phyloP scores from a whole-genome alignment of 2,113 vertebrate genomes.

The Craseonycteris thonglongyai region DNA sequence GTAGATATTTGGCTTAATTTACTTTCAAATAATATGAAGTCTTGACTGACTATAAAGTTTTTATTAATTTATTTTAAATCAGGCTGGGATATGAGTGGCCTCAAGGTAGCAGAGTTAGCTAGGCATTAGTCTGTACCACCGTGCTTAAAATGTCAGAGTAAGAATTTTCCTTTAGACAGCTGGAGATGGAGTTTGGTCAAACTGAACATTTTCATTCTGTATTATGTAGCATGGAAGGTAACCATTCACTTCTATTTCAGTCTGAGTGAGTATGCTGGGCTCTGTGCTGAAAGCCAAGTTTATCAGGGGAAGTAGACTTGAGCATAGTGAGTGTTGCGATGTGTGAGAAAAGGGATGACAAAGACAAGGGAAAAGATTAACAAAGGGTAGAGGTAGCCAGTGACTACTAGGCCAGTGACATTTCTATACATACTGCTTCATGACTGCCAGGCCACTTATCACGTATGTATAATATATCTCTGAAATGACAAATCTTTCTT shows the following conservation, averaged over 20 bases:
- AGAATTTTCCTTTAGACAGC: background rate
- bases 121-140: background rate
- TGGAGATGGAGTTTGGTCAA: background rate
- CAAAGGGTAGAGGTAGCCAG: background rate
- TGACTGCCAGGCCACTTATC: background rate
- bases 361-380: background rate
- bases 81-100: background rate
- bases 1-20: background rate
- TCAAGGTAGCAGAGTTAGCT: background rate
- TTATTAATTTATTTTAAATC: background rate
- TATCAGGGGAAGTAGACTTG: background rate
- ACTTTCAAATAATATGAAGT: background rate
- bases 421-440: background rate
- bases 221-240: background rate
- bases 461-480: no score
- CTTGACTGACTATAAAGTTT: background rate
- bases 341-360: background rate
- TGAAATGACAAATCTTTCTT: background rate
- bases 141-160: background rate
- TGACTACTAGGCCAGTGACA: background rate
- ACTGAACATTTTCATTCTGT: background rate
- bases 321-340: background rate
- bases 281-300: background rate
- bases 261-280: background rate
- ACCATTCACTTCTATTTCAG: background rate